Percentiles rank a stretch among this genome's conserved stretches.
Conservation (phyloP, 1,140 invertebrate species). For the Macrostomum lignano region DNA sequence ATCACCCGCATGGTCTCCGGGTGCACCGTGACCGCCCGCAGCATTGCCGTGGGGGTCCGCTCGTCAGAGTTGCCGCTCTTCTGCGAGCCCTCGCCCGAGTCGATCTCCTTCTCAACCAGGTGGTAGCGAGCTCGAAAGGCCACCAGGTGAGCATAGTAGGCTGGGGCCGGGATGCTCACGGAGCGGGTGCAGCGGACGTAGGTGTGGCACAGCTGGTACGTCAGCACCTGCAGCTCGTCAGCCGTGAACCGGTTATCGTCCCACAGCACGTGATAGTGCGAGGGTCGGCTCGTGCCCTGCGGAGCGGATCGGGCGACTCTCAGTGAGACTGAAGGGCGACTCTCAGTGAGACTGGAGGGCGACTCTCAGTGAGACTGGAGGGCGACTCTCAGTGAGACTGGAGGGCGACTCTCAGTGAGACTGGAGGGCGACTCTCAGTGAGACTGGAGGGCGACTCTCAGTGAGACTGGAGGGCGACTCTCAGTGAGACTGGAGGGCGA, state of each 20-base stretch:
- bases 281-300: conserved; percentile 81
- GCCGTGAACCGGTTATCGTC: conserved; percentile 94
- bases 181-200: conserved; percentile 96
- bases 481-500: too few species aligned
- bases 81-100: conserved; percentile 63
- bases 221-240: conserved; percentile 89
- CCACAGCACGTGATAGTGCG: conserved; percentile 96
- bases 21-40: conserved; percentile 84
- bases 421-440: too few species aligned
- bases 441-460: too few species aligned
- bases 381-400: too few species aligned
- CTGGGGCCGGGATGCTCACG: conserved; percentile 92
- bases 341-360: too few species aligned
- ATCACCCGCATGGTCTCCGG: conserved; percentile 92
- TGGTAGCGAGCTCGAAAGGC: conserved; percentile 95
- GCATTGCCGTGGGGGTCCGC: conserved; percentile 79
- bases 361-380: too few species aligned
- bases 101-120: conserved; percentile 70
- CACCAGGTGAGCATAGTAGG: conserved; percentile 95
- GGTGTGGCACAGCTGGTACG: conserved; percentile 95
- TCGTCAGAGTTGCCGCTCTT: conserved; percentile 89
- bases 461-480: too few species aligned
- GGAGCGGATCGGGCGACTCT: too few species aligned
- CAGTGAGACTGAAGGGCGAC: too few species aligned
- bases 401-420: too few species aligned